These are phyloP conservation scores for Epinephelus malabaricus DNA, from an alignment of 2,797 vertebrate species.

Conservation along the genomic window DNA sequence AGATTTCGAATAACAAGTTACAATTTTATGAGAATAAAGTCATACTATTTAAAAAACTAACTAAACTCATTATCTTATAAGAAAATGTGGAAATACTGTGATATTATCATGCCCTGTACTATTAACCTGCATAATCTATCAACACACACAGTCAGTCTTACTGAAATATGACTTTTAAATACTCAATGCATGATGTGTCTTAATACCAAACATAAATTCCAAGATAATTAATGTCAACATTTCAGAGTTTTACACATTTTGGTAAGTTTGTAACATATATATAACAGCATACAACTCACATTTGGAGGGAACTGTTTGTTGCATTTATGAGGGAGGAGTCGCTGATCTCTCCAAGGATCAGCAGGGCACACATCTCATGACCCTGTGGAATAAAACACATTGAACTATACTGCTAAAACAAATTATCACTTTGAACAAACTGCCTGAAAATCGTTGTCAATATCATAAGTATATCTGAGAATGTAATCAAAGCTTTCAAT, in stretches of 20 bases:
- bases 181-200: neutral
- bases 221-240: neutral
- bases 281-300: slow-evolving; percentile 86
- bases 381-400: slow-evolving; percentile 84
- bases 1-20: no score
- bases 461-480: neutral
- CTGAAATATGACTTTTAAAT: neutral
- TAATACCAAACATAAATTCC: neutral
- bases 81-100: no score
- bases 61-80: no score
- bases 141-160: neutral
- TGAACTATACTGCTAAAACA: neutral
- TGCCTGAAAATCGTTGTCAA: neutral
- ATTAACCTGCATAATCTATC: neutral
- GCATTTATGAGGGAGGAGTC: slow-evolving; percentile 96
- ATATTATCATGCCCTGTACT: no score
- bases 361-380: slow-evolving; percentile 98
- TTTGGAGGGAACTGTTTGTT: slow-evolving; percentile 94
- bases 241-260: neutral
- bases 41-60: no score
- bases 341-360: slow-evolving; percentile 95
- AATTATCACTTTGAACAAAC: neutral
- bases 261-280: neutral
- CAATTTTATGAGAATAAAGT: no score
- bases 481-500: neutral